A percentile compares a stretch with the other conserved stretches of the same genome.
These are phyloP conservation scores for Hesperia comma DNA, from an alignment of 2,888 invertebrate species.

Conservation along the genomic window DNA sequence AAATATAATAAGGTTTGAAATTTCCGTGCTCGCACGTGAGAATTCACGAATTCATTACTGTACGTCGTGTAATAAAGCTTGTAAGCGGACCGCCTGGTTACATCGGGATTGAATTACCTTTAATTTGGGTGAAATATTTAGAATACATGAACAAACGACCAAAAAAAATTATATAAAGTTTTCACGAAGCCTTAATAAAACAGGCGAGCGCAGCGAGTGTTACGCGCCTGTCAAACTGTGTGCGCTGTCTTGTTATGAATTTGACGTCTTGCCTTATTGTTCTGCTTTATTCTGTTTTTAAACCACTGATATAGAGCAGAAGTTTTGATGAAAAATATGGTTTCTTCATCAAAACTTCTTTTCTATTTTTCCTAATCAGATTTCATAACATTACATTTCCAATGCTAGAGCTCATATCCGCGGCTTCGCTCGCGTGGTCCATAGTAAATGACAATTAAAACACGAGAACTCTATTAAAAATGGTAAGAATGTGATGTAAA, in stretches of 20 bases:
- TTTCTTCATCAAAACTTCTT: too few relatives aligned
- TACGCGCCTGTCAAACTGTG: slow-evolving; percentile 43
- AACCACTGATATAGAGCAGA: too few relatives aligned
- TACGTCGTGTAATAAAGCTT: slow-evolving; percentile 80
- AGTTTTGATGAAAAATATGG: too few relatives aligned
- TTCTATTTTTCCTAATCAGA: too few relatives aligned
- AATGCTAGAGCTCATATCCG: too few relatives aligned
- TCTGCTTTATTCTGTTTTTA: too few relatives aligned
- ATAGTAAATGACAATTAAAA: too few relatives aligned
- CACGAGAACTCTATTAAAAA: neutral
- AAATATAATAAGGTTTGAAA: slow-evolving; percentile 62
- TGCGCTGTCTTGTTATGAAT: slow-evolving; percentile 57
- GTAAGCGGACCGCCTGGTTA: slow-evolving; percentile 69
- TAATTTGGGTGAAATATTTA: slow-evolving; percentile 79
- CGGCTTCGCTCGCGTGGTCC: too few relatives aligned
- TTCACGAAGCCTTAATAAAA: slow-evolving; percentile 73
- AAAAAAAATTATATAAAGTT: slow-evolving; percentile 79
- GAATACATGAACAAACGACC: slow-evolving; percentile 81
- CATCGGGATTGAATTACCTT: slow-evolving; percentile 79
- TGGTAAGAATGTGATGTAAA: neutral
- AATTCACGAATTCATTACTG: slow-evolving; percentile 75
- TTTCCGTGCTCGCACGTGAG: slow-evolving; percentile 72
- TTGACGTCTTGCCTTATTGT: slow-evolving; percentile 45
- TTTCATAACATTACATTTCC: too few relatives aligned
- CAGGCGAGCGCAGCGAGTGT: slow-evolving; percentile 42